Evolutionary conservation across 2,113 vertebrate species (phyloP).

Genomic region (Athene cunicularia): DNA sequence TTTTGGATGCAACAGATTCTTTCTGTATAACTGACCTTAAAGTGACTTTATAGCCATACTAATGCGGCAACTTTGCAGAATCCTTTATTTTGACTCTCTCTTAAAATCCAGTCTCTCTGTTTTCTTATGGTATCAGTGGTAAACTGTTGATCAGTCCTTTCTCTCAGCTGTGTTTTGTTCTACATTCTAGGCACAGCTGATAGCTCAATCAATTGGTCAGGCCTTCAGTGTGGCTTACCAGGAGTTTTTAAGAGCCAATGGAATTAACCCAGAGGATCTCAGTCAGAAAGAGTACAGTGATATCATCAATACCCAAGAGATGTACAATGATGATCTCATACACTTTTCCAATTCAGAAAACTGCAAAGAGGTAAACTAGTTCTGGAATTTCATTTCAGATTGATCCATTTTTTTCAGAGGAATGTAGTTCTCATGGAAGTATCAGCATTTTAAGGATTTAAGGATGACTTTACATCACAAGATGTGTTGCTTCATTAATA

Average conservation of each 20-base stretch:
- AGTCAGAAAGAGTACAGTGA: conserved; percentile 99
- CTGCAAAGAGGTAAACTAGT: conserved; percentile 91
- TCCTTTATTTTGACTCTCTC: background rate
- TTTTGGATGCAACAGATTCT: background rate
- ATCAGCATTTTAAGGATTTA: background rate
- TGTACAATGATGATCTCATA: conserved; percentile 99
- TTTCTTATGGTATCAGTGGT: background rate
- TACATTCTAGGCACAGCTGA: conserved; percentile 89
- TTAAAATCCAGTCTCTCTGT: background rate
- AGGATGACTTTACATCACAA: background rate
- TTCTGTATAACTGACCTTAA: background rate
- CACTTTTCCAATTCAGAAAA: conserved; percentile 99
- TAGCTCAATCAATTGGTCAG: conserved; percentile 98
- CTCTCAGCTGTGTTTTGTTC: background rate
- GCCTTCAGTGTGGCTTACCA: conserved; percentile 99
- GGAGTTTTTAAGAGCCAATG: conserved; percentile 96
- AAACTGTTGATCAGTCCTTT: background rate
- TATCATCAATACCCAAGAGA: conserved; percentile 98
- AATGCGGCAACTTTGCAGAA: background rate
- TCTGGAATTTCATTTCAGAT: background rate
- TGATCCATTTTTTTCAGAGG: background rate
- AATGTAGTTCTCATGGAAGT: background rate
- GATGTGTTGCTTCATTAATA: background rate
- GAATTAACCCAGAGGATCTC: conserved; percentile 97
- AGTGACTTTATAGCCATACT: background rate